These are phyloP conservation scores for Entosphenus tridentatus DNA, from an alignment of 2,113 vertebrate genomes.

Conservation along the genomic window DNA sequence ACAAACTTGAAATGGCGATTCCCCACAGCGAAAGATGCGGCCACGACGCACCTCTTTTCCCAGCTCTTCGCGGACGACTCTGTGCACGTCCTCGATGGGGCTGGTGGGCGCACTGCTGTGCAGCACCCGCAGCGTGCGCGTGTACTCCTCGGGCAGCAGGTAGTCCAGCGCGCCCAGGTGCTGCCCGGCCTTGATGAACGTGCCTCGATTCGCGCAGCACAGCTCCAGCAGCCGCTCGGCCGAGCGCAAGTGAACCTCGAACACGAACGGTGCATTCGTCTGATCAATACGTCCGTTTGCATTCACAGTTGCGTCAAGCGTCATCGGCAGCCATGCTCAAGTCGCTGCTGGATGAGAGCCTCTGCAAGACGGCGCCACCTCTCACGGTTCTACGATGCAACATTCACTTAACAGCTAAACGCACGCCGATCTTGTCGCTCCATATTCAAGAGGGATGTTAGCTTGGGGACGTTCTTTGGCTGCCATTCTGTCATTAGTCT, in stretches of 20 bases:
- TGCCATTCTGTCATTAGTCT: too few species aligned
- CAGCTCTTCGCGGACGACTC: conserved; percentile 71
- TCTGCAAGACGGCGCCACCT: not conserved
- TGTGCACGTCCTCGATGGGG: conserved; percentile 48
- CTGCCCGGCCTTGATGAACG: conserved; percentile 94
- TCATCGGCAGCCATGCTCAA: not conserved
- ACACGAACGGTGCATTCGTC: not conserved
- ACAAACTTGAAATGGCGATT: too few species aligned
- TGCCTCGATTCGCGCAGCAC: conserved; percentile 85
- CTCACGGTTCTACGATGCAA: not conserved
- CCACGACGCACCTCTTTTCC: conserved; percentile 44
- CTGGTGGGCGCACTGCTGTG: conserved; percentile 72
- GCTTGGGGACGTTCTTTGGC: too few species aligned
- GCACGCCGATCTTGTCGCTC: too few species aligned
- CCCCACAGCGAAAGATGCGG: too few species aligned
- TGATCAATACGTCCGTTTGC: too few species aligned
- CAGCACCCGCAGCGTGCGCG: conserved; percentile 59
- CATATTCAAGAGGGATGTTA: too few species aligned
- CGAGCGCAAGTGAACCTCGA: conserved; percentile 59
- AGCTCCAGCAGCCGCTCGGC: conserved; percentile 58
- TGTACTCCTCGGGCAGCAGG: conserved; percentile 74
- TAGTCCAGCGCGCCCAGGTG: conserved; percentile 81
- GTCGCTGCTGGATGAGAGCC: not conserved
- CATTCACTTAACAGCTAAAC: too few species aligned
- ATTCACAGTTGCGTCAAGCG: not conserved